phyloP scores from a whole-genome alignment of 2,888 invertebrate genomes.

The Busseola fusca region DNA sequence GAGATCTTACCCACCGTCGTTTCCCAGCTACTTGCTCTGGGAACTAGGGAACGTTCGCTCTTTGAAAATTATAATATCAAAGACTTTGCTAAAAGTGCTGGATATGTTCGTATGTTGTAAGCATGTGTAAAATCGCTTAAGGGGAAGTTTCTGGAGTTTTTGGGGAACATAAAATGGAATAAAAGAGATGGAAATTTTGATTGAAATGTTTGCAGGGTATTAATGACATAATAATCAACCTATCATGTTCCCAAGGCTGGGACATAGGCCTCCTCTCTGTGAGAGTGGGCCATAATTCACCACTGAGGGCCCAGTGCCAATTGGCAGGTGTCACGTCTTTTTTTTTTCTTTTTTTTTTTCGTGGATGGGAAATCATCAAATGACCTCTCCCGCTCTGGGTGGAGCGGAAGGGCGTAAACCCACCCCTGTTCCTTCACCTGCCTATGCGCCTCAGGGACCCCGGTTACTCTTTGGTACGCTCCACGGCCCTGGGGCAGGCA shows the following conservation, averaged over 20 bases:
- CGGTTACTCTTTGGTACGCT: too few species aligned
- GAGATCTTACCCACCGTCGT: conserved; percentile 46
- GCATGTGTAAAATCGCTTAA: conserved; percentile 17
- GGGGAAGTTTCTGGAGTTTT: background rate
- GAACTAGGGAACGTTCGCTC: conserved; percentile 48
- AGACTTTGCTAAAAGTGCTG: conserved; percentile 51
- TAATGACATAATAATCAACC: background rate
- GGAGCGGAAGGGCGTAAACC: too few species aligned
- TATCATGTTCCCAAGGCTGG: background rate
- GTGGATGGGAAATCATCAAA: too few species aligned
- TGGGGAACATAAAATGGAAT: conserved; percentile 1
- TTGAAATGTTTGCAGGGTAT: background rate
- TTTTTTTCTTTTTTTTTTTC: too few species aligned
- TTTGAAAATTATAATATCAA: conserved; percentile 66
- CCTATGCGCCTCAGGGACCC: too few species aligned
- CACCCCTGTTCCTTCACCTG: too few species aligned
- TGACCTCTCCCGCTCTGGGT: too few species aligned
- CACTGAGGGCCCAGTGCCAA: background rate
- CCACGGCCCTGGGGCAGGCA: too few species aligned
- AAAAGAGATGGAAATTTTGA: background rate
- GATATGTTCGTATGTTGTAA: conserved; percentile 27
- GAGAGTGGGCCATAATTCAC: background rate
- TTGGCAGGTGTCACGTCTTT: background rate
- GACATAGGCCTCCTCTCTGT: background rate
- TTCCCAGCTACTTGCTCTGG: conserved; percentile 42